Percentiles rank a stretch among this genome's conserved stretches.
Evolutionary conservation across 1,140 invertebrate genomes (phyloP).

Genomic region (Penaeus japonicus): DNA sequence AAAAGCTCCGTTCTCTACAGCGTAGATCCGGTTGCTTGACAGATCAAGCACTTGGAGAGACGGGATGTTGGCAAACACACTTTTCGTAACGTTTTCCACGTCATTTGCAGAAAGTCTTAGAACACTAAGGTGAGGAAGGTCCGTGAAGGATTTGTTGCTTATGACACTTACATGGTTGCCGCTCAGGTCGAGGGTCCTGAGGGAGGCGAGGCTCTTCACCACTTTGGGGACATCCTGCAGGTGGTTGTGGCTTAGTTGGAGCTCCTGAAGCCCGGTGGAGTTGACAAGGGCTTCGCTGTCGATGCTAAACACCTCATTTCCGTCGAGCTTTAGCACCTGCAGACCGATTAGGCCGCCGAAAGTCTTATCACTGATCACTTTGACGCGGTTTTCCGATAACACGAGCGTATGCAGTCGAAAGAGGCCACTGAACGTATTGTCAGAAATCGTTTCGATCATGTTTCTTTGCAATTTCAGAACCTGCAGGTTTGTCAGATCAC

Average conservation of each 20-base stretch:
- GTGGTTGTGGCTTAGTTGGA: slow-evolving; percentile 85
- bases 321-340: slow-evolving; percentile 77
- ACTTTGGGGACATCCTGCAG: slow-evolving; percentile 81
- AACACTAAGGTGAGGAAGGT: slow-evolving; percentile 82
- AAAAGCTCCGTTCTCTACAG: slow-evolving; percentile 85
- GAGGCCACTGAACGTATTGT: slow-evolving; percentile 77
- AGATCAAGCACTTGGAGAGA: slow-evolving; percentile 87
- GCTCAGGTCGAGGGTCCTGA: slow-evolving; percentile 87
- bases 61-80: slow-evolving; percentile 82
- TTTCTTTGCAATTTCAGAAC: slow-evolving; percentile 81
- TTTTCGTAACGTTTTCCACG: slow-evolving; percentile 84
- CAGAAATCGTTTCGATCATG: slow-evolving; percentile 74
- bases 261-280: slow-evolving; percentile 80
- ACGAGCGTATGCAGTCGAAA: slow-evolving; percentile 79
- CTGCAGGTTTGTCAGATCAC: slow-evolving; percentile 78
- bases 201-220: slow-evolving; percentile 77
- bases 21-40: slow-evolving; percentile 84
- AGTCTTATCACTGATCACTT: slow-evolving; percentile 74
- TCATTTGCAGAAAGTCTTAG: slow-evolving; percentile 86
- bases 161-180: slow-evolving; percentile 87
- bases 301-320: slow-evolving; percentile 76
- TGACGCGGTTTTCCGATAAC: slow-evolving; percentile 77
- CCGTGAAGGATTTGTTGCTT: slow-evolving; percentile 76
- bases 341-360: slow-evolving; percentile 77
- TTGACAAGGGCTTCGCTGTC: slow-evolving; percentile 80